Conservation (phyloP, 2,888 invertebrate species). For the Stenchaetothrips biformis region DNA sequence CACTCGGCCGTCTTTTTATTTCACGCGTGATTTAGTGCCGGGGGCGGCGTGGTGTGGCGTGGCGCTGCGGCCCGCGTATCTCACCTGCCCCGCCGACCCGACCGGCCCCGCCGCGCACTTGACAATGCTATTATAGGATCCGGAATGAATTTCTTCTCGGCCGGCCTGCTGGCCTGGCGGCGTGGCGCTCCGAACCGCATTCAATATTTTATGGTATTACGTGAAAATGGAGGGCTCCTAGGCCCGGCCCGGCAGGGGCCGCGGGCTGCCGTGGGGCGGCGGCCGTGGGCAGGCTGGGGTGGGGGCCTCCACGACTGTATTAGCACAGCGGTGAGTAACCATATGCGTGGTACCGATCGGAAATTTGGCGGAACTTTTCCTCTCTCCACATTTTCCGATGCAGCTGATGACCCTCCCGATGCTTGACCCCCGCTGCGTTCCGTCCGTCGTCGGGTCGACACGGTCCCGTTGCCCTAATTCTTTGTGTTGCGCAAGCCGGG, state of each 20-base stretch:
- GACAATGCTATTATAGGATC: slow-evolving; percentile 23
- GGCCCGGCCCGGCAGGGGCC: not conserved
- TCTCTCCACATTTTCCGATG: too few species aligned
- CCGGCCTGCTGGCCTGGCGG: not conserved
- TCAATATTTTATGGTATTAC: slow-evolving; percentile 25
- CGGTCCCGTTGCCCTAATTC: too few species aligned
- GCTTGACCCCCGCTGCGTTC: too few species aligned
- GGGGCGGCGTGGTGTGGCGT: not conserved
- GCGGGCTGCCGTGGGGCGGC: not conserved
- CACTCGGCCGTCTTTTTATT: slow-evolving; percentile 16
- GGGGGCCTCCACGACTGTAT: too few species aligned
- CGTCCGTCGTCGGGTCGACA: too few species aligned
- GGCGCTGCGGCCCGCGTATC: not conserved
- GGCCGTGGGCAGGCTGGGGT: not conserved
- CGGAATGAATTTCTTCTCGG: slow-evolving; percentile 24
- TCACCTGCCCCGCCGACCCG: not conserved
- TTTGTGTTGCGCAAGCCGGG: too few species aligned
- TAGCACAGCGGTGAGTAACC: too few species aligned
- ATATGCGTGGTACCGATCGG: too few species aligned
- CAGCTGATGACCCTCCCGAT: too few species aligned
- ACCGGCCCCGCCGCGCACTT: not conserved
- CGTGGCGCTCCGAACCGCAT: not conserved
- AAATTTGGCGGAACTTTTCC: too few species aligned
- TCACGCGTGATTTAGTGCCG: slow-evolving; percentile 19
- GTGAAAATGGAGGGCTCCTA: slow-evolving; percentile 14